phyloP scores from a whole-genome alignment of 2,797 vertebrate genomes.

The Trachops cirrhosus region DNA sequence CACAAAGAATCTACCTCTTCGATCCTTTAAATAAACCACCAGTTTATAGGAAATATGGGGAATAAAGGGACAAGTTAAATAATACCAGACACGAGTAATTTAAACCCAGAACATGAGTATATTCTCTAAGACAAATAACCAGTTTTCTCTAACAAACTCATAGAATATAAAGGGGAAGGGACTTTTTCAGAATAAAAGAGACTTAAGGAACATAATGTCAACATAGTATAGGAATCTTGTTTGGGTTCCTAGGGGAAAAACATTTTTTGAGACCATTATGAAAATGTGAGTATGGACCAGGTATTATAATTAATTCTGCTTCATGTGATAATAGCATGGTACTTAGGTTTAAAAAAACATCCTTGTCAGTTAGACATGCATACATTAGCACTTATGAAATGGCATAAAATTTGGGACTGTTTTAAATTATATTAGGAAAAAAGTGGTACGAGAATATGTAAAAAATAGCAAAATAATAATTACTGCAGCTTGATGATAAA shows the following conservation, averaged over 20 bases:
- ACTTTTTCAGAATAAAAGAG: slow-evolving; percentile 22
- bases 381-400: not conserved
- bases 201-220: not conserved
- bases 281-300: slow-evolving; percentile 27
- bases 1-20: not conserved
- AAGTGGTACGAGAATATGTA: not conserved
- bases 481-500: not conserved
- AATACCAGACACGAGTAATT: not conserved
- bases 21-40: slow-evolving; percentile 1
- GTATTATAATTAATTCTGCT: slow-evolving; percentile 3
- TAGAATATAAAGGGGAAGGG: not conserved
- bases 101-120: not conserved
- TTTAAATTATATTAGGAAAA: not conserved
- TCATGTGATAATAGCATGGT: not conserved
- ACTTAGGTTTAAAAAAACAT: slow-evolving; percentile 24
- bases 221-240: not conserved
- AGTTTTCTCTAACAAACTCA: not conserved
- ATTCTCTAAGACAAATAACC: not conserved
- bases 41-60: not conserved
- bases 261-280: not conserved
- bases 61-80: slow-evolving; percentile 24
- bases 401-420: not conserved
- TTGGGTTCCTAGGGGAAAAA: not conserved
- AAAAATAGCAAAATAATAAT: not conserved
- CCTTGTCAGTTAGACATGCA: not conserved